Evolutionary conservation across 1,140 invertebrate genomes (phyloP).

Genomic region (Plodia interpunctella): DNA sequence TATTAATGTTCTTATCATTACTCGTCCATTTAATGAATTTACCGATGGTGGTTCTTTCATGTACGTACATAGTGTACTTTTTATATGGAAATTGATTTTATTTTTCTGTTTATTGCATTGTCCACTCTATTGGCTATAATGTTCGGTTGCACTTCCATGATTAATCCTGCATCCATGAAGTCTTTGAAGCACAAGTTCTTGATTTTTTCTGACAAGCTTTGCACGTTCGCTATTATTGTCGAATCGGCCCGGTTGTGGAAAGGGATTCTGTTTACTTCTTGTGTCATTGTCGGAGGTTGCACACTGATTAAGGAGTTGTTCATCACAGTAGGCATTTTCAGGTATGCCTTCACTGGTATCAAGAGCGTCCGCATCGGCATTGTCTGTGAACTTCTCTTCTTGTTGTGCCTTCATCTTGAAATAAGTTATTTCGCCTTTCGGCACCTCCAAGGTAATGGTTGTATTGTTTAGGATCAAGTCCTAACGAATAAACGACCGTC

Average conservation of each 20-base stretch:
- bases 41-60: too few species aligned
- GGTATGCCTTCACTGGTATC: constrained; percentile 2
- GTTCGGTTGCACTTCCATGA: too few species aligned
- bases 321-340: constrained; percentile 11
- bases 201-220: constrained; percentile 11
- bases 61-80: too few species aligned
- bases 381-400: constrained; percentile 6
- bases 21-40: too few species aligned
- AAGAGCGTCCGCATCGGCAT: constrained; percentile 17
- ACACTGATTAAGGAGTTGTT: constrained; percentile 10
- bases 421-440: constrained; percentile 25
- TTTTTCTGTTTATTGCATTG: too few species aligned
- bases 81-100: too few species aligned
- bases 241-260: constrained; percentile 8
- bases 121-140: too few species aligned
- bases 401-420: constrained; percentile 22
- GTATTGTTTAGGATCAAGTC: constrained; percentile 20
- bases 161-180: too few species aligned
- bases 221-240: constrained; percentile 8
- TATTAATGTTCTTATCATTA: too few species aligned
- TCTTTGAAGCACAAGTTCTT: constrained; percentile 22
- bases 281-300: constrained; percentile 7
- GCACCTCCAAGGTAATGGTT: constrained; percentile 15
- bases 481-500: constrained; percentile 29
- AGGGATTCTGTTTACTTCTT: constrained; percentile 14